Percentiles rank a stretch among this genome's conserved stretches.
Evolutionary conservation across 1,140 invertebrate genomes (phyloP).

Genomic region (Trissolcus basalis): DNA sequence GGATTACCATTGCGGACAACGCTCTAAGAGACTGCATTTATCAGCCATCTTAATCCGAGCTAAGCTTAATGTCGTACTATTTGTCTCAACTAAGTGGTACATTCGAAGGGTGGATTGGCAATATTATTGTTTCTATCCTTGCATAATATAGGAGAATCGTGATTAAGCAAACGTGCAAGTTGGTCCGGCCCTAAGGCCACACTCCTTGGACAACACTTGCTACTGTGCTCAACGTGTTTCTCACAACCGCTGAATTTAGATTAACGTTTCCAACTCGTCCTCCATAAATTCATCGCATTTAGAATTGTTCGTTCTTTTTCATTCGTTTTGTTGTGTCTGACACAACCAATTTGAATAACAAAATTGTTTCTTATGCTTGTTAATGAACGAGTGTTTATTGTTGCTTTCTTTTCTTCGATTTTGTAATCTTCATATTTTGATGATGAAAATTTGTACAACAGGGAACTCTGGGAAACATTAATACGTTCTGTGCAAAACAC

Average conservation of each 20-base stretch:
- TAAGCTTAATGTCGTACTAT: slow-evolving; percentile 73
- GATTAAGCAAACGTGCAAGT: slow-evolving; percentile 69
- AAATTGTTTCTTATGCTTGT: no score
- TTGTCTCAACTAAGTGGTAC: slow-evolving; percentile 63
- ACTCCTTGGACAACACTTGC: slow-evolving; percentile 43
- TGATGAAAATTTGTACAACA: slow-evolving; percentile 15
- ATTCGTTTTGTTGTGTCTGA: not conserved
- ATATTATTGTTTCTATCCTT: slow-evolving; percentile 76
- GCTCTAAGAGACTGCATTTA: slow-evolving; percentile 65
- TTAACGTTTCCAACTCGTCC: no score
- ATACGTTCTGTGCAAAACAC: slow-evolving; percentile 13
- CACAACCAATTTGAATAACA: not conserved
- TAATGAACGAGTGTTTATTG: no score
- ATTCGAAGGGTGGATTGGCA: slow-evolving; percentile 50
- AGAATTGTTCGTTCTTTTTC: no score
- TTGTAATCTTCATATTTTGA: slow-evolving; percentile 9
- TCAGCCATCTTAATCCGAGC: slow-evolving; percentile 67
- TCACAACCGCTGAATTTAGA: no score
- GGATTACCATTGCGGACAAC: slow-evolving; percentile 27
- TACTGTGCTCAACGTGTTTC: not conserved
- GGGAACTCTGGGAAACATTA: slow-evolving; percentile 25
- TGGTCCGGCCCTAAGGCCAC: slow-evolving; percentile 67
- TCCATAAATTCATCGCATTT: no score
- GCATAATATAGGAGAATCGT: slow-evolving; percentile 73
- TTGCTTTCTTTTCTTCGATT: not conserved